A percentile compares a stretch with the other conserved stretches of the same genome.
phyloP scores from a whole-genome alignment of 2,888 invertebrate species.

The Mayetiola destructor region DNA sequence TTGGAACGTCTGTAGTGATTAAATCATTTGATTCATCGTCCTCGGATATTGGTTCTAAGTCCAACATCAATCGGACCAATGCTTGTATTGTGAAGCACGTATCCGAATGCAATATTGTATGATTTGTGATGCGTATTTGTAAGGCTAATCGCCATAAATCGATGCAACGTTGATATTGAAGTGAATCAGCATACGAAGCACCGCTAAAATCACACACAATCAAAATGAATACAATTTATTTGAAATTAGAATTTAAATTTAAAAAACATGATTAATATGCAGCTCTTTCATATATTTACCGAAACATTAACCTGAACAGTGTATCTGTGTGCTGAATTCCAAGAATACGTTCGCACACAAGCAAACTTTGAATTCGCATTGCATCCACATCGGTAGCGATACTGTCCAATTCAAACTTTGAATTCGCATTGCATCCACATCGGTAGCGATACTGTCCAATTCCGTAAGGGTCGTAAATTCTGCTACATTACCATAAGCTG shows the following conservation, averaged over 20 bases:
- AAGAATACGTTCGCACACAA: constrained; percentile 76
- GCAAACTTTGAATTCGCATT: constrained; percentile 71
- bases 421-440: constrained; percentile 72
- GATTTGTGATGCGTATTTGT: constrained; percentile 61
- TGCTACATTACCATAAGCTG: constrained; percentile 48
- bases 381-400: constrained; percentile 68
- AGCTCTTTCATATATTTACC: constrained; percentile 29
- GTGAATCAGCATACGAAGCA: constrained; percentile 55
- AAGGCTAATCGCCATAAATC: constrained; percentile 77
- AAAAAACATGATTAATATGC: too few relatives aligned
- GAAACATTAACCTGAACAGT: constrained; percentile 59
- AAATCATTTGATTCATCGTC: constrained; percentile 37
- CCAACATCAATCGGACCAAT: constrained; percentile 67
- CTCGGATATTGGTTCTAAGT: constrained; percentile 46
- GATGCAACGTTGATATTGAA: constrained; percentile 67
- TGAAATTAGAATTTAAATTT: too few relatives aligned
- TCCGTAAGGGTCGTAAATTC: constrained; percentile 65
- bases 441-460: constrained; percentile 54
- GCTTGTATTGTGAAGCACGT: constrained; percentile 79
- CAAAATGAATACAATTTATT: too few relatives aligned
- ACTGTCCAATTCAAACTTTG: constrained; percentile 70
- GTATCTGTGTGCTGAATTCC: constrained; percentile 78
- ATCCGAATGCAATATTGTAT: constrained; percentile 62
- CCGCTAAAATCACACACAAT: constrained; percentile 40
- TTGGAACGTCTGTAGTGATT: constrained; percentile 40